phyloP scores from a whole-genome alignment of 2,113 vertebrate species.

The Dasyprocta punctata region DNA sequence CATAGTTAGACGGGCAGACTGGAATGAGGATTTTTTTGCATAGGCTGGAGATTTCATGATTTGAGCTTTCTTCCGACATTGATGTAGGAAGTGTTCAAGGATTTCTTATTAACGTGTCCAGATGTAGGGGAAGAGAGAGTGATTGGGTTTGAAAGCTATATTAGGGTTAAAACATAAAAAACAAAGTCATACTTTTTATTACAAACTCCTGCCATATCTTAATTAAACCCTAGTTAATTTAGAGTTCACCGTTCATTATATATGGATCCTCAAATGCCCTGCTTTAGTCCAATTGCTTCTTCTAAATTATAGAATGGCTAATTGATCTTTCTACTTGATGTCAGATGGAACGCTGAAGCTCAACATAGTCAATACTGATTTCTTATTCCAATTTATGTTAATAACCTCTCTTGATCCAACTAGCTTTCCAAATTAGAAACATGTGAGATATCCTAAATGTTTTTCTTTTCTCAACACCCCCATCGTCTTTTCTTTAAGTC shows the following conservation, averaged over 20 bases:
- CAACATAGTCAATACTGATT: conserved; percentile 39
- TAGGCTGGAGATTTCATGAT: background rate
- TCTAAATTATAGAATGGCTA: conserved; percentile 49
- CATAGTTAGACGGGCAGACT: background rate
- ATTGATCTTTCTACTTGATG: conserved; percentile 31
- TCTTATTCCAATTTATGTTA: conserved; percentile 49
- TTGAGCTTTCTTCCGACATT: background rate
- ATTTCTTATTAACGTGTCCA: conserved; percentile 13
- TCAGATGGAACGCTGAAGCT: background rate
- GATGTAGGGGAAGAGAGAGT: background rate
- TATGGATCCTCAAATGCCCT: background rate
- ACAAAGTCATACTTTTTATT: background rate
- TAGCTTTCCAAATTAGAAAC: conserved; percentile 43
- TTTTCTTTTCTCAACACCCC: background rate
- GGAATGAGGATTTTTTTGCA: background rate
- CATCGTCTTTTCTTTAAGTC: background rate
- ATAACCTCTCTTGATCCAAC: background rate
- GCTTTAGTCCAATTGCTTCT: background rate
- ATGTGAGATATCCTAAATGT: background rate
- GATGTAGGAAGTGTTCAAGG: background rate
- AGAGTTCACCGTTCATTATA: background rate
- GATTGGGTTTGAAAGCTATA: conserved; percentile 3
- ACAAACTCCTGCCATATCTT: background rate
- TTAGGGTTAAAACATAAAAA: conserved; percentile 20
- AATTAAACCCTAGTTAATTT: conserved; percentile 46